Percentiles rank a stretch among this genome's conserved stretches.
Evolutionary conservation across 2,888 invertebrate genomes (phyloP).

Genomic region (Muscina levida): DNA sequence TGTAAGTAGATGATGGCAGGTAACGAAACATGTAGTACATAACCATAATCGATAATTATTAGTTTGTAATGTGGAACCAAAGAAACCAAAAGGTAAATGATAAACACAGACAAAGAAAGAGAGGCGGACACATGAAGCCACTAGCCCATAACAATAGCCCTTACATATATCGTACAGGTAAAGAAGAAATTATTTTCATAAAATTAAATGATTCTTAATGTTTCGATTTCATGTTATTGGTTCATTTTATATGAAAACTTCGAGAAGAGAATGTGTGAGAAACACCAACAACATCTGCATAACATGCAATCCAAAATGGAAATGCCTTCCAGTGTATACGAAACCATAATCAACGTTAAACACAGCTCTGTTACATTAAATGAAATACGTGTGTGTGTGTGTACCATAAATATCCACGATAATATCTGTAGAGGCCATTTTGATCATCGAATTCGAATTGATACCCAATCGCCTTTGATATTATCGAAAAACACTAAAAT

Average conservation of each 20-base stretch:
- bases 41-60: slow-evolving; percentile 4
- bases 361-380: background rate
- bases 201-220: slow-evolving; percentile 18
- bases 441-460: slow-evolving; percentile 3
- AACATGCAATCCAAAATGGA: background rate
- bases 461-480: slow-evolving; percentile 1
- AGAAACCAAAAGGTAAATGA: background rate
- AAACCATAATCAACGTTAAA: background rate
- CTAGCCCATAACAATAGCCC: too few species aligned
- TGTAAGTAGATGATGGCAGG: background rate
- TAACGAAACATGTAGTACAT: slow-evolving; percentile 4
- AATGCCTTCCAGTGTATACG: background rate
- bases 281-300: too few species aligned
- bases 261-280: too few species aligned
- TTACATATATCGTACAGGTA: too few species aligned
- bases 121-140: too few species aligned
- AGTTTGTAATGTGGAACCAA: background rate
- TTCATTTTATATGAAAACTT: background rate
- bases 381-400: background rate
- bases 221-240: slow-evolving; percentile 13
- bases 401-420: background rate
- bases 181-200: background rate
- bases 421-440: background rate
- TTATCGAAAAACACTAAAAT: slow-evolving; percentile 22
- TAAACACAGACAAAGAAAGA: too few species aligned